Percentiles rank a stretch among this genome's conserved stretches.
phyloP scores from a whole-genome alignment of 2,797 vertebrate species.

The Falco berigora region DNA sequence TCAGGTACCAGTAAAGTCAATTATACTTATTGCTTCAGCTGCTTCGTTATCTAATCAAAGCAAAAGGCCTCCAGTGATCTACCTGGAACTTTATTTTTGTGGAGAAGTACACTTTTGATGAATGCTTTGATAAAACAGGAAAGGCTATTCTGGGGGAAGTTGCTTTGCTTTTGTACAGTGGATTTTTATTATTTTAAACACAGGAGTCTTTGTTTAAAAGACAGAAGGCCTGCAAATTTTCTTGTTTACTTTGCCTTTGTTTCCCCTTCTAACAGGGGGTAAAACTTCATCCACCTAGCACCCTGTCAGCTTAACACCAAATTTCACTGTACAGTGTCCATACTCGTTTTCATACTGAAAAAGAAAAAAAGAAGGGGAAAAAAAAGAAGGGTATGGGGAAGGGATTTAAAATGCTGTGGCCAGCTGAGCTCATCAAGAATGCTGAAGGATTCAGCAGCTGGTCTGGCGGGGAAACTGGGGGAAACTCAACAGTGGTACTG shows the following conservation, averaged over 20 bases:
- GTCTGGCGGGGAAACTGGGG: neutral
- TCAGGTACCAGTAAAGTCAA: neutral
- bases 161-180: conserved; percentile 36
- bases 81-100: conserved; percentile 35
- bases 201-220: conserved; percentile 55
- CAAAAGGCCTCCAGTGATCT: neutral
- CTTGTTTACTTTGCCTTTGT: conserved; percentile 32
- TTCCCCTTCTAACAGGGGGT: conserved; percentile 17
- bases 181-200: conserved; percentile 63
- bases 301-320: neutral
- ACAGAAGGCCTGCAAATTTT: conserved; percentile 35
- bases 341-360: neutral
- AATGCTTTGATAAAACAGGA: conserved; percentile 52
- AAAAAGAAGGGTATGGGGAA: fast-evolving
- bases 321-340: neutral
- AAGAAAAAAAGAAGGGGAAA: neutral
- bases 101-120: conserved; percentile 3
- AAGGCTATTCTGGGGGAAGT: conserved; percentile 36
- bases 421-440: neutral
- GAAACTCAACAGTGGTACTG: neutral
- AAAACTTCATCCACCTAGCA: neutral
- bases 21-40: neutral
- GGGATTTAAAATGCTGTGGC: neutral
- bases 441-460: neutral
- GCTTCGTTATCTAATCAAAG: neutral